A percentile compares a stretch with the other conserved stretches of the same genome.
Evolutionary conservation across 2,797 vertebrate species (phyloP).

Genomic region (Potorous gilbertii): DNA sequence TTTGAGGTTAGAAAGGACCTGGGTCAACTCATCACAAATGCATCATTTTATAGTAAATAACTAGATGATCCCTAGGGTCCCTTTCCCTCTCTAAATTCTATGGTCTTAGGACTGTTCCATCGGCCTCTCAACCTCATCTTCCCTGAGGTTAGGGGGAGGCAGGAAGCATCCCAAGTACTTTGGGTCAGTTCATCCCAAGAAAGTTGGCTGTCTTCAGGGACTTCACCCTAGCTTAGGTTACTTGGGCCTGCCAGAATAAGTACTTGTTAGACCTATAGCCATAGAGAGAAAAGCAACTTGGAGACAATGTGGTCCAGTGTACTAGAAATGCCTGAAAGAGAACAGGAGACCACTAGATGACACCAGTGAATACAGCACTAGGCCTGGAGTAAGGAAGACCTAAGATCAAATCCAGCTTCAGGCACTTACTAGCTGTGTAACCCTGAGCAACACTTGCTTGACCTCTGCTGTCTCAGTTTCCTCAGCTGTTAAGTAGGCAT

Average conservation of each 20-base stretch:
- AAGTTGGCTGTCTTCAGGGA: neutral
- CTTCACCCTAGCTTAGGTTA: neutral
- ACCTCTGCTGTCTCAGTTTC: conserved; percentile 56
- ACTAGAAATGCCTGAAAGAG: neutral
- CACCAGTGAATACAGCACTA: neutral
- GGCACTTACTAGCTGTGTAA: neutral
- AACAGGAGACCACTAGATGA: neutral
- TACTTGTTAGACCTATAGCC: conserved; percentile 12
- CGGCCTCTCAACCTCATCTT: conserved; percentile 65
- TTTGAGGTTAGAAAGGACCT: neutral
- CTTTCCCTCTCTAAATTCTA: neutral
- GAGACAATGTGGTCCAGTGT: neutral
- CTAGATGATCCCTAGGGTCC: neutral
- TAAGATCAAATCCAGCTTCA: conserved; percentile 21
- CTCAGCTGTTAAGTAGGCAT: conserved; percentile 64
- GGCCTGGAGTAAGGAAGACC: neutral
- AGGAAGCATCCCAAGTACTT: conserved; percentile 61
- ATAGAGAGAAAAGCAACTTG: neutral
- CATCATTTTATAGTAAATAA: neutral
- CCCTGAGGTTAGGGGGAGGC: conserved; percentile 50
- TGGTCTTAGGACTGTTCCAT: conserved; percentile 63
- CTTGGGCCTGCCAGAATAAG: conserved; percentile 6
- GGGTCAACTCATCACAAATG: neutral
- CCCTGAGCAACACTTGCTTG: neutral
- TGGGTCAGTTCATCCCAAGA: conserved; percentile 49